A percentile compares a stretch with the other conserved stretches of the same genome.
Conservation (phyloP, 2,113 vertebrate species). For the Cheirogaleus medius region DNA sequence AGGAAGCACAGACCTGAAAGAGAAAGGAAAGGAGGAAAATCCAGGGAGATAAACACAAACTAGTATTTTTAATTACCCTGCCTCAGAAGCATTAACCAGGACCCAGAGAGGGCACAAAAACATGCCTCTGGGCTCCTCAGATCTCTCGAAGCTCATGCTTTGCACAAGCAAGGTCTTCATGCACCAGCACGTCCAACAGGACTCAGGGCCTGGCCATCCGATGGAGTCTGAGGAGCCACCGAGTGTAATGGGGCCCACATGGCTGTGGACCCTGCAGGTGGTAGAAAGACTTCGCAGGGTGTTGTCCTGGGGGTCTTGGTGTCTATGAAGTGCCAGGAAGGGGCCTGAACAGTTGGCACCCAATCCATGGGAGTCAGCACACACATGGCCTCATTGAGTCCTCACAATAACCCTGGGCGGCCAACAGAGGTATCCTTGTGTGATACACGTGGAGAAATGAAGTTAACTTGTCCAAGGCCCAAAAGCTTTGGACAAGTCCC, state of each 20-base stretch:
- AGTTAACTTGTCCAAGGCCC: background rate
- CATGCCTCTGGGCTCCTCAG: background rate
- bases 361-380: background rate
- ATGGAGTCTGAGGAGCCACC: background rate
- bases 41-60: background rate
- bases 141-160: background rate
- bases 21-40: background rate
- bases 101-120: background rate
- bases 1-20: background rate
- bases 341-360: background rate
- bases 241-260: rapidly evolving
- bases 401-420: background rate
- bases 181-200: rapidly evolving
- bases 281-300: background rate
- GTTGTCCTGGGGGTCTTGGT: rapidly evolving
- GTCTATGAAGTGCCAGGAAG: background rate
- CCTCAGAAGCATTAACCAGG: background rate
- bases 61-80: background rate
- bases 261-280: background rate
- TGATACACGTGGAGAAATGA: background rate
- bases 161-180: background rate
- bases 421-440: background rate
- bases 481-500: too few relatives aligned
- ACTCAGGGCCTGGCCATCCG: background rate
- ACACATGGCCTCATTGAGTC: background rate